These are phyloP conservation scores for Bubo scandiacus DNA, from an alignment of 2,113 vertebrate genomes.

Conservation along the genomic window DNA sequence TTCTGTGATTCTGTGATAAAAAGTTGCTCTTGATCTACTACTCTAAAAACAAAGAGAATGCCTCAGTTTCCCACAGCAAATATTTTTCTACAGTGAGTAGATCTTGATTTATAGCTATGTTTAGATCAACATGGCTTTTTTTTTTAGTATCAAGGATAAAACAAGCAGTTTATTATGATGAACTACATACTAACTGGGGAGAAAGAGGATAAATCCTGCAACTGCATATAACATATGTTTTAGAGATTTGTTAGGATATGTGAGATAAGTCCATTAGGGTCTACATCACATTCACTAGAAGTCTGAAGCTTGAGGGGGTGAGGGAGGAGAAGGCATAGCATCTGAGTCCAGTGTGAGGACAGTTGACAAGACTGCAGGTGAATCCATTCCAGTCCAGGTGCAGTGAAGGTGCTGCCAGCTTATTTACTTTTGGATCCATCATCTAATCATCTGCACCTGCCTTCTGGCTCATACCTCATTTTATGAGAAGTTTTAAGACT, in stretches of 20 bases:
- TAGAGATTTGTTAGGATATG: not conserved
- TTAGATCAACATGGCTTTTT: not conserved
- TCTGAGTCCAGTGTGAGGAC: not conserved
- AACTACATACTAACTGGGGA: not conserved
- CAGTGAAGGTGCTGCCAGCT: not conserved
- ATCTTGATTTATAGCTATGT: not conserved
- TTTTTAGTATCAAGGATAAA: not conserved
- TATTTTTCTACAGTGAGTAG: not conserved
- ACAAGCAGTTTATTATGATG: not conserved
- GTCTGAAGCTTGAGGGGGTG: not conserved
- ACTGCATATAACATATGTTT: not conserved
- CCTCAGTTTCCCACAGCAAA: not conserved
- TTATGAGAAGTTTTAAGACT: not conserved
- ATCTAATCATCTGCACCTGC: not conserved
- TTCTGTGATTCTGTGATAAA: not conserved
- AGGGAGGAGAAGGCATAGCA: not conserved
- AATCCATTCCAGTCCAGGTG: not conserved
- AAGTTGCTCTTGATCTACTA: not conserved
- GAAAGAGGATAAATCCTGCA: not conserved
- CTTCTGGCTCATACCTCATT: not conserved
- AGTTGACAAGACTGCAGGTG: not conserved
- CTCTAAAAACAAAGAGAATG: not conserved
- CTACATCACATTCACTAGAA: not conserved
- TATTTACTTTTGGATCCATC: not conserved
- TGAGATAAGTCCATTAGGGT: not conserved